phyloP scores from a whole-genome alignment of 2,797 vertebrate genomes.

The Hydrolagus colliei region DNA sequence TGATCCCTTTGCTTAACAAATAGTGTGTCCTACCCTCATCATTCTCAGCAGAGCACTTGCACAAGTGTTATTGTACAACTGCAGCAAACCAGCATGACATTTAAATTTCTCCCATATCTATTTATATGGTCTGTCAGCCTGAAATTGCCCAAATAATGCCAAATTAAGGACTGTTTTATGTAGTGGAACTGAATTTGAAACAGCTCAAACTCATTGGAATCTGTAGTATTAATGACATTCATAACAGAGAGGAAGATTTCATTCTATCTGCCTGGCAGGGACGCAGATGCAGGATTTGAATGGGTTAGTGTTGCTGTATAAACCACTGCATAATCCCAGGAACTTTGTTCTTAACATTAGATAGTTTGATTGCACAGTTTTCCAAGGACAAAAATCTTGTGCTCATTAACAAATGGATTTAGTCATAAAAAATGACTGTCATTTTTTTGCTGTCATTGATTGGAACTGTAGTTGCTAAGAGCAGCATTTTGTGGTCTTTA shows the following conservation, averaged over 20 bases:
- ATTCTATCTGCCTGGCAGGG: background rate
- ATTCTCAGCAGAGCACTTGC: background rate
- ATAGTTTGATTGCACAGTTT: background rate
- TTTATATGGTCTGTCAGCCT: background rate
- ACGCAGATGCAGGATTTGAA: background rate
- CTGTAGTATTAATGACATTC: background rate
- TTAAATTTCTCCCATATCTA: background rate
- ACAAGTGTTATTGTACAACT: background rate
- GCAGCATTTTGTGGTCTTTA: background rate
- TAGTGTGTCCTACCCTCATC: background rate
- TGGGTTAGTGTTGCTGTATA: background rate
- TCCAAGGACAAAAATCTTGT: background rate
- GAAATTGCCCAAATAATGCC: background rate
- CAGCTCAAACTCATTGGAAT: background rate
- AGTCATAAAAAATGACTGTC: slow-evolving; percentile 4
- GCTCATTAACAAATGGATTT: background rate
- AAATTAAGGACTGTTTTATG: background rate
- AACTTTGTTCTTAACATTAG: background rate
- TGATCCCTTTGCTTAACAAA: no score
- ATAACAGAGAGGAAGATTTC: background rate
- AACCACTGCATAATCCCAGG: background rate
- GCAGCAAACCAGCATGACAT: background rate
- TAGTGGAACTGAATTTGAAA: background rate
- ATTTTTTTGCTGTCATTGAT: background rate
- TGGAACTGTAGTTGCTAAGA: background rate